phyloP scores from a whole-genome alignment of 1,140 invertebrate species.

The Temnothorax longispinosus region DNA sequence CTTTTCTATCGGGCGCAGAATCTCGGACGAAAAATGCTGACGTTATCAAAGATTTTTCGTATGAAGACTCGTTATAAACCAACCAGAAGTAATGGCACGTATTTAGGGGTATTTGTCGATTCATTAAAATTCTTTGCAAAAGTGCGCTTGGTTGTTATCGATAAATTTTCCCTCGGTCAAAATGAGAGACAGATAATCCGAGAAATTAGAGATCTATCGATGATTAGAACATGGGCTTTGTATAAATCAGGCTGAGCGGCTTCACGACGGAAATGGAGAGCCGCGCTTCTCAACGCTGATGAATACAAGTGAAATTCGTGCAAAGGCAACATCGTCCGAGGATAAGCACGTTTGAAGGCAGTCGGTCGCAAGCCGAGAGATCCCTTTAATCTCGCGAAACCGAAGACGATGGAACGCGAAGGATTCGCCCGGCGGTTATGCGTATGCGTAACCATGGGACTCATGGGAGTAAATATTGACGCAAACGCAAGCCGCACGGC shows the following conservation, averaged over 20 bases:
- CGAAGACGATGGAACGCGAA: constrained; percentile 46
- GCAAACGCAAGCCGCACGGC: constrained; percentile 75
- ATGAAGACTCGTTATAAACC: neutral
- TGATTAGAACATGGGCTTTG: neutral
- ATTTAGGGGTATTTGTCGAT: neutral
- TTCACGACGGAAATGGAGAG: neutral
- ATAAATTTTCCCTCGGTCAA: neutral
- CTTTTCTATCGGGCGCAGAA: neutral
- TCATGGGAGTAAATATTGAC: constrained; percentile 78
- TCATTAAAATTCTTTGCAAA: neutral
- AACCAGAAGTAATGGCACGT: neutral
- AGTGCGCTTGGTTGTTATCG: neutral
- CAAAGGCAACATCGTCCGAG: neutral
- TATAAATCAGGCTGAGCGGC: neutral
- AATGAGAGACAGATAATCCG: neutral
- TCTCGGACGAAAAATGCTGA: neutral
- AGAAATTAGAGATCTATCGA: neutral
- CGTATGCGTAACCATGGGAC: constrained; percentile 75
- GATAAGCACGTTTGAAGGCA: constrained; percentile 16
- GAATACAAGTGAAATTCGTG: too few species aligned
- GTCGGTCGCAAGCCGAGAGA: neutral
- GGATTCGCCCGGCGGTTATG: constrained; percentile 41
- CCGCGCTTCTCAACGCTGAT: neutral
- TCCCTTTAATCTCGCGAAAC: constrained; percentile 66
- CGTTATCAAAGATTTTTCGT: constrained; percentile 2